Percentiles rank a stretch among this genome's conserved stretches.
These are phyloP conservation scores for Arctia plantaginis DNA, from an alignment of 2,888 invertebrate species.

Conservation along the genomic window DNA sequence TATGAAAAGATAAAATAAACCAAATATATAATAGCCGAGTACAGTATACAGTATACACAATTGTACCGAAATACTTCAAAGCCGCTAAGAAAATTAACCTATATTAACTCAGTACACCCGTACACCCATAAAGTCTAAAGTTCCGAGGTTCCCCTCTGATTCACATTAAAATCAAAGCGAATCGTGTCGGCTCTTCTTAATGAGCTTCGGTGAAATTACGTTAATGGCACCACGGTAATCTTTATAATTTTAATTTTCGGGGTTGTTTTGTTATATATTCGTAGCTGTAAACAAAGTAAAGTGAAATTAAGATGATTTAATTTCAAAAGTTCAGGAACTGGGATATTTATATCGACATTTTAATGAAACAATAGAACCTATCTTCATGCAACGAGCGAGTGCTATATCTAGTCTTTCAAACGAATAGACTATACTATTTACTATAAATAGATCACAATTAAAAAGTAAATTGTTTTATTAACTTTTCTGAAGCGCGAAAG, in stretches of 20 bases:
- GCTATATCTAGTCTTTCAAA: no score
- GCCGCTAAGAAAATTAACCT: conserved; percentile 37
- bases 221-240: not conserved
- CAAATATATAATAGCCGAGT: not conserved
- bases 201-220: conserved; percentile 8
- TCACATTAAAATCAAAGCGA: conserved; percentile 39
- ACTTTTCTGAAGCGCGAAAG: no score
- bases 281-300: not conserved
- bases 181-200: conserved; percentile 13
- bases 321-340: not conserved
- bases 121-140: conserved; percentile 24
- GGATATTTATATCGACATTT: not conserved
- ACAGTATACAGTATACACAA: conserved; percentile 14
- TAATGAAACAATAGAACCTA: not conserved
- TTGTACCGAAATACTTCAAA: conserved; percentile 30
- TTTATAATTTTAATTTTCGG: conserved; percentile 11
- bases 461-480: no score
- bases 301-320: not conserved
- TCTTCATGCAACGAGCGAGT: not conserved
- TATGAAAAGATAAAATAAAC: not conserved
- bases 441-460: no score
- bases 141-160: conserved; percentile 26
- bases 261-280: not conserved
- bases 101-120: conserved; percentile 28
- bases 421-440: no score